Evolutionary conservation across 2,113 vertebrate species (phyloP), one percentile per base, ranked within the genome.

Genomic region (Cyphomyrus plagiostoma): DNA sequence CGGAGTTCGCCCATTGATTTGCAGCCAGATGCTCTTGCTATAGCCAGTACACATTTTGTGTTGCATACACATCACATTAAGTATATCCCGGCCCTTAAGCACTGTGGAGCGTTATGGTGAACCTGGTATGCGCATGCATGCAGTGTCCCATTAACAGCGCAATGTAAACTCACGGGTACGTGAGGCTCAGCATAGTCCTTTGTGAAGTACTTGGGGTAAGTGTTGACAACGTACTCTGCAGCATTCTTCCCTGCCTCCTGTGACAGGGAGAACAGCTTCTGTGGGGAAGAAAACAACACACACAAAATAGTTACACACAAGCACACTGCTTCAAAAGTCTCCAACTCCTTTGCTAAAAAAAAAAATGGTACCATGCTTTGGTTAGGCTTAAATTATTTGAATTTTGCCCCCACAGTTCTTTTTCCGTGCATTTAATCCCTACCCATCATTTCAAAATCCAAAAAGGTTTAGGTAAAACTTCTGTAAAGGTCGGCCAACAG

Each of bases 161-260:
- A 11, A 19, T 19, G 62, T 17, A 58, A 83, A 89, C 96, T 96
- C 95, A 99, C 98, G 30, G 96, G 96, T 93, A 99, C 90, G 0
- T 97, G 97, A 35, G 98, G 98, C 56, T 98, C 97, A 74, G 98
- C 96, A 88, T 96, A 92, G 90, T 97, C 97, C 91, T 96, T 98
- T 92, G 96, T 95, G 96, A 99, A 99, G 91, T 97, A 97, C 10
- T 96, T 96, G 39, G 98, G 97, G 74, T 97, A 94, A 3, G 88
- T 96, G 89, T 96, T 94, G 92, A 99, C 66, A 52, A 99, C 95
- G 90, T 95, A 98, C 89, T 96, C 98, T 15, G 98, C 98, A 87
- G 97, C 97, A 92, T 95, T 95, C 94, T 91, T 94, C 1, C 98
- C 98, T 0, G 98, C 98, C 91, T 98, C 97, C 93, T 96, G 97